These are phyloP conservation scores for Holotrichia oblita DNA, from an alignment of 1,140 invertebrate genomes.

Conservation along the genomic window DNA sequence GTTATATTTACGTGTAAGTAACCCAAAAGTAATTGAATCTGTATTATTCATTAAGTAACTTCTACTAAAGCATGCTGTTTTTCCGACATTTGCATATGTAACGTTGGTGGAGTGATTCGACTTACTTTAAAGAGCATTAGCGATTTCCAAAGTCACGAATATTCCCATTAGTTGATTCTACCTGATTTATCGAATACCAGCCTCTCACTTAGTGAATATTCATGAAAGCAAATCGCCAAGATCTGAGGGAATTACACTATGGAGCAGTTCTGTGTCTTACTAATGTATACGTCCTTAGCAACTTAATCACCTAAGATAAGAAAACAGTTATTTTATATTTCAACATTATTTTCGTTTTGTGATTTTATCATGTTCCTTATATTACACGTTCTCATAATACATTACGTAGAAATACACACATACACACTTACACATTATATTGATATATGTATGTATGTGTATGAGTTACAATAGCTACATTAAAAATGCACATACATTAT, in stretches of 20 bases:
- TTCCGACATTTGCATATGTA: slow-evolving; percentile 24
- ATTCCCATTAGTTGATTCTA: slow-evolving; percentile 27
- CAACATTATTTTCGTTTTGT: slow-evolving; percentile 30
- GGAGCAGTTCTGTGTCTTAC: slow-evolving; percentile 38
- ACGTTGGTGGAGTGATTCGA: background rate
- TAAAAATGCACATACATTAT: slow-evolving; percentile 34
- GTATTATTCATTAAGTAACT: background rate
- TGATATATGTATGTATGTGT: background rate
- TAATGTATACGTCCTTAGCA: slow-evolving; percentile 39
- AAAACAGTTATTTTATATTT: slow-evolving; percentile 36
- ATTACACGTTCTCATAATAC: slow-evolving; percentile 21
- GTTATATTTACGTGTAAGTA: no score
- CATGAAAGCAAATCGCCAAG: slow-evolving; percentile 41
- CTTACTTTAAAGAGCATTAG: slow-evolving; percentile 42
- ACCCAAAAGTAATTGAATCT: background rate
- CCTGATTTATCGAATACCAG: slow-evolving; percentile 40
- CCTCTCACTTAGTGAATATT: slow-evolving; percentile 42
- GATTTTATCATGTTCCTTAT: slow-evolving; percentile 27
- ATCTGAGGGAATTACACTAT: slow-evolving; percentile 34
- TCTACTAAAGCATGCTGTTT: background rate
- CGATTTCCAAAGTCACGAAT: slow-evolving; percentile 44
- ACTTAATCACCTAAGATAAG: slow-evolving; percentile 34
- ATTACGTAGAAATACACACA: background rate
- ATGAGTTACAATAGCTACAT: background rate
- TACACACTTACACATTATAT: slow-evolving; percentile 5